A percentile compares a stretch with the other conserved stretches of the same genome.
Conservation (phyloP, 35 echinoderm and acorn worm genomes). For the Heliocidaris erythrogramma region DNA sequence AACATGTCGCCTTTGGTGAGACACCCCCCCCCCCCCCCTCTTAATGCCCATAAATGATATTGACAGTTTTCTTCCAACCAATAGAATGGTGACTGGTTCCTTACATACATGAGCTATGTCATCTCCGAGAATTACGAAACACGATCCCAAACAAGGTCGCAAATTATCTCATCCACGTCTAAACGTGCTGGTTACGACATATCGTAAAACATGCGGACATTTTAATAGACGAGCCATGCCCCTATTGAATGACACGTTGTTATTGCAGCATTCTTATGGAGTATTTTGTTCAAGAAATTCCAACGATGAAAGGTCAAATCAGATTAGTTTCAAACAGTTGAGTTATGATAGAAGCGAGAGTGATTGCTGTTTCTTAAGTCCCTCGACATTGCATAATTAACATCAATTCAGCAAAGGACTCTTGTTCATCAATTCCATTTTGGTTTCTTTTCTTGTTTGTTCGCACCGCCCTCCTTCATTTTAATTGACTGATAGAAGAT, state of each 20-base stretch:
- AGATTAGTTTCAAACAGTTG: neutral
- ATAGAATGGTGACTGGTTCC: neutral
- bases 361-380: neutral
- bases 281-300: neutral
- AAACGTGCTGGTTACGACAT: neutral
- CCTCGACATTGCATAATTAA: no score
- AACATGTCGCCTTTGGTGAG: no score
- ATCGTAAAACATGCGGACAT: neutral
- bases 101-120: neutral
- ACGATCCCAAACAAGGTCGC: neutral
- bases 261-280: neutral
- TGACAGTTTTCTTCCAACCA: neutral
- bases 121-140: neutral
- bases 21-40: no score
- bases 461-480: no score
- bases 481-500: no score
- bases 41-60: neutral
- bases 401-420: no score
- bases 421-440: no score
- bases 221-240: neutral
- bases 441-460: no score
- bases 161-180: neutral
- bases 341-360: neutral
- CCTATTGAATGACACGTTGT: neutral
- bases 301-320: constrained; percentile 1